Percentiles rank a stretch among this genome's conserved stretches.
Conservation (phyloP, 2,113 vertebrate species). For the Pipa parva region DNA sequence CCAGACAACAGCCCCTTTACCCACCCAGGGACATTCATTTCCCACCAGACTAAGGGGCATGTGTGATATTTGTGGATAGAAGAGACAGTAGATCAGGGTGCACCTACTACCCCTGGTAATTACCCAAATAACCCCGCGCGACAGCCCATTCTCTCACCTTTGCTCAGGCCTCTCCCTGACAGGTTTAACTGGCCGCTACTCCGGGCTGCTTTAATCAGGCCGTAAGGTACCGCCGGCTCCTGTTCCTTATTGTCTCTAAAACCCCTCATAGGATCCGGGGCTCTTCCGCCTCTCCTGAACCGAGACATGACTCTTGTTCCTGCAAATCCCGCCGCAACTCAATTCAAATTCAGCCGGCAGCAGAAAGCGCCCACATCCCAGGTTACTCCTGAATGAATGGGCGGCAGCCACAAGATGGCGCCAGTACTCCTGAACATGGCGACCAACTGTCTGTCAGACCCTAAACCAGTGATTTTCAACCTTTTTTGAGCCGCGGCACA, state of each 20-base stretch:
- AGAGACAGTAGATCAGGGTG: too few relatives aligned
- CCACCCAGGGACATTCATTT: too few relatives aligned
- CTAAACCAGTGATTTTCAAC: too few relatives aligned
- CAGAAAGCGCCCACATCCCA: neutral
- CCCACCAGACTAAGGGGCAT: too few relatives aligned
- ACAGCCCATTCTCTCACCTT: constrained; percentile 64
- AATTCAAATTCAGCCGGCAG: neutral
- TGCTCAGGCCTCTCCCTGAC: constrained; percentile 69
- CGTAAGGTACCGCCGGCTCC: constrained; percentile 59
- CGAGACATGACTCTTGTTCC: constrained; percentile 56
- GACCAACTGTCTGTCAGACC: too few relatives aligned
- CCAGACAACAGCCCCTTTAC: too few relatives aligned
- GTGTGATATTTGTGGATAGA: too few relatives aligned
- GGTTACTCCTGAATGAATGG: neutral
- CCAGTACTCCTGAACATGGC: neutral
- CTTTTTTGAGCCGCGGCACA: too few relatives aligned
- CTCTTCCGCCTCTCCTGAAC: constrained; percentile 46
- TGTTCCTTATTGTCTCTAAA: constrained; percentile 55
- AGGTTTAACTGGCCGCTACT: constrained; percentile 86
- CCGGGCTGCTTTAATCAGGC: constrained; percentile 76
- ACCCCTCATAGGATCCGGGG: constrained; percentile 56
- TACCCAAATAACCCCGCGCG: neutral
- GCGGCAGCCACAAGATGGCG: neutral
- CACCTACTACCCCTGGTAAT: too few relatives aligned
- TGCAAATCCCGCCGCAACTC: neutral